Evolutionary conservation across 2,113 vertebrate species (phyloP).

Genomic region (Lasiurus borealis): DNA sequence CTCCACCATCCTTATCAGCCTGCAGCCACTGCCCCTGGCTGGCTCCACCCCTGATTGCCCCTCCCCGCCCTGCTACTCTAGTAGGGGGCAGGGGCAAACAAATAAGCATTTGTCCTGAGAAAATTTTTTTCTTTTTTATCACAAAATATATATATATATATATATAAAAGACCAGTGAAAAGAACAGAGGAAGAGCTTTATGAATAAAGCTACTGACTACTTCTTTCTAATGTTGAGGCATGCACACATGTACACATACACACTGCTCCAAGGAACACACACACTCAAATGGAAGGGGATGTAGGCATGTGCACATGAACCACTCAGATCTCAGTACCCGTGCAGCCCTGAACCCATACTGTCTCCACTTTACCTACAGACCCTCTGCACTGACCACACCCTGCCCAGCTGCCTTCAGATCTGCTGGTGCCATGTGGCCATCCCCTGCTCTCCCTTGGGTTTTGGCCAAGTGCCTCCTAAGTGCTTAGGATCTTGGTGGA

Average conservation of each 20-base stretch:
- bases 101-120: too few species aligned
- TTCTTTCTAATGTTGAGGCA: not conserved
- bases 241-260: not conserved
- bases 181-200: too few species aligned
- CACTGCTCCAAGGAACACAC: not conserved
- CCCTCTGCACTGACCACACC: not conserved
- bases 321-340: not conserved
- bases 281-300: not conserved
- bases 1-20: too few species aligned
- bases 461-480: not conserved
- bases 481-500: not conserved
- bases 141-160: too few species aligned
- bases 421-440: not conserved
- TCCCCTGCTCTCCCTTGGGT: not conserved
- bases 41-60: too few species aligned
- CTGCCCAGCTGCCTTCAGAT: not conserved
- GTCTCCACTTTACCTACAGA: not conserved
- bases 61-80: too few species aligned
- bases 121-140: too few species aligned
- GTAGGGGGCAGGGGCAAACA: too few species aligned
- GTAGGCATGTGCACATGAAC: fast-evolving
- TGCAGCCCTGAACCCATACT: not conserved
- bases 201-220: too few species aligned
- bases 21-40: too few species aligned
- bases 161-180: too few species aligned